Base-by-base conservation (phyloP, 2,888 invertebrate genomes). In the Erebia ligea region DNA sequence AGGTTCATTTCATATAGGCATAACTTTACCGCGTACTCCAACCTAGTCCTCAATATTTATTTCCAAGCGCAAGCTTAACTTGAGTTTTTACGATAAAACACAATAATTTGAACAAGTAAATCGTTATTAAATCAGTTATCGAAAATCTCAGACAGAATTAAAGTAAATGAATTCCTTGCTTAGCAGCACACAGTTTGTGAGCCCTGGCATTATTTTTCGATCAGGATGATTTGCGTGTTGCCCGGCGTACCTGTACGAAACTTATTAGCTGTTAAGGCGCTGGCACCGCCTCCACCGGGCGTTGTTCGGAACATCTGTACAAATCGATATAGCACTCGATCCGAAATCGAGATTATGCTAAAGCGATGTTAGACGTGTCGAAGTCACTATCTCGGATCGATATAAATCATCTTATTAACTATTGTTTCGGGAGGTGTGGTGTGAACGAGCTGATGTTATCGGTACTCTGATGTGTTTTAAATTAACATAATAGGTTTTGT, bases 341-440 rank as follows among this genome's bases (percentile, higher is more conserved):
- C 84, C 82, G 81, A 85, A 84, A 79, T 80, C 82, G 81, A 92
- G 93, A 93, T 93, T 92, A 92, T 91, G 90, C 93, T 93, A 93
- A 93, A 91, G 84, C 91, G 92, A 87, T 92, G 92, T 92, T 82
- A 86, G 89, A 90, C 90, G 90, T 90, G 92, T 91, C 90, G 89
- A 87, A 86, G 86, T 81, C 80, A 82, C 84, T 90, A 91, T 92
- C 91, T 89, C 82, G 83, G 82, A 87, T 91, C 91, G 90, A 93
- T 93, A 93, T 92, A 92, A 91, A 92, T 93, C 93, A 93, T 92
- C 91, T 91, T 93, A 93, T 93, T 93, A 92, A 92, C 91, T 92
- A 92, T 93, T 93, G 93, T 93, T 93, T 92, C 87, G 90, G 92
- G 88, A 92, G 92, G 93, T 92, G 93, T 92, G 92, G 92, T 91